These are phyloP conservation scores for Phocides pigmalion DNA, from an alignment of 1,140 invertebrate species.

Conservation along the genomic window DNA sequence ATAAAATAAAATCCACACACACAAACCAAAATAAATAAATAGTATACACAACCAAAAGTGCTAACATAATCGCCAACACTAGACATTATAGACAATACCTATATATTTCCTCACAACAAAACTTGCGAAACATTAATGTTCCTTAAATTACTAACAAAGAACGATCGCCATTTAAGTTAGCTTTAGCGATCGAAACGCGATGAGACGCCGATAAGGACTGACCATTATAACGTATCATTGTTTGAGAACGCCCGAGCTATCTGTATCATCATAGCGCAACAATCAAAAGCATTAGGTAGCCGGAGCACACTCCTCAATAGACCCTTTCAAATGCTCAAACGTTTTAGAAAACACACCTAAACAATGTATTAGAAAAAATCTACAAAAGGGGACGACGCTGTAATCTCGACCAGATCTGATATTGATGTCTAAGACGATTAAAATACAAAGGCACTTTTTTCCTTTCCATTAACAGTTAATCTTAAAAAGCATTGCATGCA, in stretches of 20 bases:
- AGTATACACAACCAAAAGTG: background rate
- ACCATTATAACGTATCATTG: slow-evolving; percentile 34
- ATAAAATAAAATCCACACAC: too few species aligned
- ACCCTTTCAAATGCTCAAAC: slow-evolving; percentile 65
- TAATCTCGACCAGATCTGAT: slow-evolving; percentile 62
- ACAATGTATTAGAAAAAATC: slow-evolving; percentile 54
- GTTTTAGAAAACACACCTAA: slow-evolving; percentile 64
- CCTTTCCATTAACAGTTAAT: slow-evolving; percentile 73
- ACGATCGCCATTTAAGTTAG: slow-evolving; percentile 20
- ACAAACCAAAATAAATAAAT: too few species aligned
- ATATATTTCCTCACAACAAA: slow-evolving; percentile 3
- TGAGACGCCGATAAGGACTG: slow-evolving; percentile 22
- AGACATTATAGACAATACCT: slow-evolving; percentile 5
- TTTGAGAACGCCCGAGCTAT: slow-evolving; percentile 27
- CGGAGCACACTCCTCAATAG: slow-evolving; percentile 50
- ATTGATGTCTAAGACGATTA: slow-evolving; percentile 75
- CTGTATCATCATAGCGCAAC: slow-evolving; percentile 23
- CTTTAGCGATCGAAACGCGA: slow-evolving; percentile 17
- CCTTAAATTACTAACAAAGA: slow-evolving; percentile 27
- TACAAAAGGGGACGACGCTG: slow-evolving; percentile 54
- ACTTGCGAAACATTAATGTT: slow-evolving; percentile 25
- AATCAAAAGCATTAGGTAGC: slow-evolving; percentile 55
- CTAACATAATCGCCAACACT: background rate
- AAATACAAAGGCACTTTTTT: slow-evolving; percentile 61
- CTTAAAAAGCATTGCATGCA: slow-evolving; percentile 53